Evolutionary conservation across 2,113 vertebrate genomes (phyloP).

Genomic region (Gadus chalcogrammus): DNA sequence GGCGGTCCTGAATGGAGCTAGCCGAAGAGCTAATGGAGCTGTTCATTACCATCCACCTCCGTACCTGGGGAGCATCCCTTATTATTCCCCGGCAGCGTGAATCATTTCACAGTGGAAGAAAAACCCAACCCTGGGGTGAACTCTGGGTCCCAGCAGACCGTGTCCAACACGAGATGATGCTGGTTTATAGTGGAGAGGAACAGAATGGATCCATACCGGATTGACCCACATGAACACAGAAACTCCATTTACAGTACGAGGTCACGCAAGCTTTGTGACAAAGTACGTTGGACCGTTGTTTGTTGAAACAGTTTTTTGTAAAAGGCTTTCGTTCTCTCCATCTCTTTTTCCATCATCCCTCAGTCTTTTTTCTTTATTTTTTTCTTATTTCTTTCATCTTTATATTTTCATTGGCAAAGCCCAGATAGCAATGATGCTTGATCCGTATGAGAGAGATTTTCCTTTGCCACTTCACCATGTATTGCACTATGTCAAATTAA

Average conservation of each 20-base stretch:
- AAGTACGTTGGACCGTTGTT: not conserved
- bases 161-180: conserved; percentile 27
- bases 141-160: conserved; percentile 44
- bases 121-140: conserved; percentile 44
- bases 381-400: too few relatives aligned
- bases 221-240: conserved; percentile 37
- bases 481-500: not conserved
- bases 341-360: conserved; percentile 38
- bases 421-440: conserved; percentile 18
- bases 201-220: conserved; percentile 28
- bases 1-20: conserved; percentile 48
- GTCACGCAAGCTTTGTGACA: conserved; percentile 21
- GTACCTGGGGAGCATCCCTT: conserved; percentile 52
- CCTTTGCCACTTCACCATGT: conserved; percentile 15
- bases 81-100: conserved; percentile 44
- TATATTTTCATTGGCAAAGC: conserved; percentile 29
- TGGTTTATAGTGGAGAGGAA: conserved; percentile 42
- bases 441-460: conserved; percentile 35
- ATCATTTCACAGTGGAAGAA: conserved; percentile 45
- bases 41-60: conserved; percentile 47
- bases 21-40: conserved; percentile 44
- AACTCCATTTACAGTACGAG: conserved; percentile 28
- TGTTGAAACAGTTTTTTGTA: too few relatives aligned
- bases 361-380: not conserved
- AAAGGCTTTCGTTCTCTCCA: not conserved